Conservation (phyloP, 92 coral and sea anemone species). For the Palythoa caribaeorum region DNA sequence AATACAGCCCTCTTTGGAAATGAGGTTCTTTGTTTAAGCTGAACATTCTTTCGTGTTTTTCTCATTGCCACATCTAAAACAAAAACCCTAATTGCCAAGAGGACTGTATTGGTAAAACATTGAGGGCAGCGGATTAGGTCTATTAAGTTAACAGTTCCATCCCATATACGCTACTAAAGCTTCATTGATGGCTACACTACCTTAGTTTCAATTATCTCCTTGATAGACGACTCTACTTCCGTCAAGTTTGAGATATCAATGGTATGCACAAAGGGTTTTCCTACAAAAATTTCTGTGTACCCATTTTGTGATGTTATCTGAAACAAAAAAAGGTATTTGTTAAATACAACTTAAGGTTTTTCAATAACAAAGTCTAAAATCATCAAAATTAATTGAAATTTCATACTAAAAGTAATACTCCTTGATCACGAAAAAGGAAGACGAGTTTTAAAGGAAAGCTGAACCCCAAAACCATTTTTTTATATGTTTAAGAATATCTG, state of each 20-base stretch:
- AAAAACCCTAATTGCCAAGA: too few relatives aligned
- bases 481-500: too few relatives aligned
- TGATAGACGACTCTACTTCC: constrained; percentile 82
- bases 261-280: constrained; percentile 93
- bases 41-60: too few relatives aligned
- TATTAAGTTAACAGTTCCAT: too few relatives aligned
- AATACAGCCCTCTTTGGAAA: too few relatives aligned
- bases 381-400: not conserved
- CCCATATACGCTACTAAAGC: not conserved
- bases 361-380: not conserved
- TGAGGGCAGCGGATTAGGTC: too few relatives aligned
- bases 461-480: too few relatives aligned
- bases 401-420: not conserved
- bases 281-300: constrained; percentile 88
- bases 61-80: too few relatives aligned
- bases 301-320: constrained; percentile 95
- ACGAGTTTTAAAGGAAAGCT: too few relatives aligned
- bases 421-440: not conserved
- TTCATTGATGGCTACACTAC: constrained; percentile 34
- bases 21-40: too few relatives aligned
- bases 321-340: not conserved
- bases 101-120: too few relatives aligned
- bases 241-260: constrained; percentile 81
- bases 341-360: not conserved
- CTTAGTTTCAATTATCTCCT: constrained; percentile 74